Evolutionary conservation across 1,140 invertebrate species (phyloP).

Genomic region (Monomorium pharaonis): DNA sequence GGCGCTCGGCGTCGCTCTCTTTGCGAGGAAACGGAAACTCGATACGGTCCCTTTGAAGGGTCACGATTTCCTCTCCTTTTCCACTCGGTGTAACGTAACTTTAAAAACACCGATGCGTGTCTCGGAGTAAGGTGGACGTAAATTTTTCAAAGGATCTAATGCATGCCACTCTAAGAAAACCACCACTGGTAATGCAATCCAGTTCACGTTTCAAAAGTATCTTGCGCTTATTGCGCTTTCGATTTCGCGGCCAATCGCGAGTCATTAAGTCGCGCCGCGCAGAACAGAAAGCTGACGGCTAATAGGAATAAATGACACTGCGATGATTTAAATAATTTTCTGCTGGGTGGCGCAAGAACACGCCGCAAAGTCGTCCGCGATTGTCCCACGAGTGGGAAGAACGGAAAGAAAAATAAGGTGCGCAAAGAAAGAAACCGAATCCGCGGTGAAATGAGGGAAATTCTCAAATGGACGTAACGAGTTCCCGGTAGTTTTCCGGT

Average conservation of each 20-base stretch:
- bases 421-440: background rate
- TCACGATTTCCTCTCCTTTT: conserved; percentile 6
- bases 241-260: conserved; percentile 8
- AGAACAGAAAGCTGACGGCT: background rate
- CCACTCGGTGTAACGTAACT: background rate
- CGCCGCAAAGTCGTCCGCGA: background rate
- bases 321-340: background rate
- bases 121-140: background rate
- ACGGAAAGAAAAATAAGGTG: background rate
- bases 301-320: background rate
- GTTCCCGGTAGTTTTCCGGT: conserved; percentile 43
- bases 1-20: conserved; percentile 9
- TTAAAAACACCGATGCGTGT: conserved; percentile 5
- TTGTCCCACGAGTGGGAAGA: background rate
- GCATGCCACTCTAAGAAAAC: background rate
- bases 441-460: background rate
- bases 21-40: conserved; percentile 43
- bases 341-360: background rate
- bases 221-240: background rate
- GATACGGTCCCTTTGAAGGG: conserved; percentile 37
- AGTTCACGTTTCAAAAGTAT: background rate
- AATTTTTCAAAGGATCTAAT: conserved; percentile 42
- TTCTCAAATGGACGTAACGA: conserved; percentile 55
- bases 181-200: background rate
- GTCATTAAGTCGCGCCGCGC: background rate